These are phyloP conservation scores for Stramonita haemastoma DNA, from an alignment of 2,888 invertebrate species.

Conservation along the genomic window DNA sequence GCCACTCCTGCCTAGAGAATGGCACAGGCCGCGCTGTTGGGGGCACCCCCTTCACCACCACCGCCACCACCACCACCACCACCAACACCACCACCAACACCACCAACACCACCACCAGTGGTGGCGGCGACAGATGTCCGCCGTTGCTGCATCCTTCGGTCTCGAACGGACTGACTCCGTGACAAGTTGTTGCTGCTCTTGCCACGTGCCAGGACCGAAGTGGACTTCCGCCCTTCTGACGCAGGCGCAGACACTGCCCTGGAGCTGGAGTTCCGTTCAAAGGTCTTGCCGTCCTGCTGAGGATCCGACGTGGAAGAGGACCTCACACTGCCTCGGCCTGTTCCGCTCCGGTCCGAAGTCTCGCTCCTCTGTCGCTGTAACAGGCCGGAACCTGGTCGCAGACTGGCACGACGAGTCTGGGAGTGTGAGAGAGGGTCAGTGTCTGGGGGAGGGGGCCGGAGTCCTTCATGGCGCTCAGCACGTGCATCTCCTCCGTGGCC, in stretches of 20 bases:
- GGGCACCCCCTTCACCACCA: neutral
- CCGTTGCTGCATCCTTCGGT: neutral
- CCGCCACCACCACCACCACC: neutral
- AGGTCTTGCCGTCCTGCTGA: neutral
- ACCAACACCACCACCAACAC: neutral
- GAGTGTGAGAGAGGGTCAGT: neutral
- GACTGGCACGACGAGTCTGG: neutral
- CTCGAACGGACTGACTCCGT: neutral
- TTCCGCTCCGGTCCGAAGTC: neutral
- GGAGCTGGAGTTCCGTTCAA: neutral
- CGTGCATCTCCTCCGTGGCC: slow-evolving; percentile 34
- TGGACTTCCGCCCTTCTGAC: neutral
- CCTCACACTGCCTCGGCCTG: neutral
- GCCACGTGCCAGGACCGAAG: neutral
- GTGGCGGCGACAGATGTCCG: neutral
- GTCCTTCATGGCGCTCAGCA: neutral
- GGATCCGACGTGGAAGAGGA: neutral
- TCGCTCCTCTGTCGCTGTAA: slow-evolving; percentile 10
- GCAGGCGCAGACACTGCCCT: neutral
- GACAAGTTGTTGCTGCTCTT: neutral
- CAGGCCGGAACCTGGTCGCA: neutral
- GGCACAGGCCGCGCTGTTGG: slow-evolving; percentile 17
- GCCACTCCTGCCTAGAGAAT: neutral
- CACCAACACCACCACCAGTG: neutral
- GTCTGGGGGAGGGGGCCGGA: neutral